Evolutionary conservation across 2,113 vertebrate genomes (phyloP).

Genomic region (Bufo gargarizans): DNA sequence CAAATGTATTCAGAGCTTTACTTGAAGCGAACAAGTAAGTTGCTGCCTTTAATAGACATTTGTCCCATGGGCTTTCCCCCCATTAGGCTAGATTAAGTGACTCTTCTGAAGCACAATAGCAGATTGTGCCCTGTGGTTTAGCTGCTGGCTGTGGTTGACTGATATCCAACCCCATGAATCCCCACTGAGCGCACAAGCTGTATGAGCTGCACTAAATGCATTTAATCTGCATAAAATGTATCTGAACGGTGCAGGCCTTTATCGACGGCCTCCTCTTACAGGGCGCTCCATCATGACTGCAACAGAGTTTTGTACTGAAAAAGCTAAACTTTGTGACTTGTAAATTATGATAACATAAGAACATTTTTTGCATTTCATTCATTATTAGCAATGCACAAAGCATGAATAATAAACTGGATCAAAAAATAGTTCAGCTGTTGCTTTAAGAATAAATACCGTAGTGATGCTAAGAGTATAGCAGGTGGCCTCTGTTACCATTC

Average conservation of each 20-base stretch:
- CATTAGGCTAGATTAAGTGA: conserved; percentile 89
- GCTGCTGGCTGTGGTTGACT: conserved; percentile 81
- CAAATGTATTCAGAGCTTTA: conserved; percentile 68
- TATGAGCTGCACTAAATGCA: conserved; percentile 77
- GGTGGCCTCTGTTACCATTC: background rate
- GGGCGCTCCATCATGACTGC: background rate
- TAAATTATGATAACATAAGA: background rate
- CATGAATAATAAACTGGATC: background rate
- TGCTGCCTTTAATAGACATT: conserved; percentile 71
- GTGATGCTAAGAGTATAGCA: background rate
- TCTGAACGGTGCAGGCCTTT: conserved; percentile 77
- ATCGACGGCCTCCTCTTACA: conserved; percentile 65
- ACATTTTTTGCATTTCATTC: background rate
- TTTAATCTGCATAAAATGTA: conserved; percentile 84
- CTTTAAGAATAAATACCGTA: background rate
- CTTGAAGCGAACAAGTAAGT: conserved; percentile 67
- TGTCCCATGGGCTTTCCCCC: conserved; percentile 73
- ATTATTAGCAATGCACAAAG: background rate
- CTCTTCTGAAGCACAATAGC: conserved; percentile 81
- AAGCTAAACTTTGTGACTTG: background rate
- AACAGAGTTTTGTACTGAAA: background rate
- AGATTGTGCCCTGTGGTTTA: conserved; percentile 78
- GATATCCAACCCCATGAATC: conserved; percentile 85
- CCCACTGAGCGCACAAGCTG: conserved; percentile 79
- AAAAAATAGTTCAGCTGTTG: background rate